phyloP scores from a whole-genome alignment of 2,888 invertebrate genomes.

The Dolomedes plantarius region DNA sequence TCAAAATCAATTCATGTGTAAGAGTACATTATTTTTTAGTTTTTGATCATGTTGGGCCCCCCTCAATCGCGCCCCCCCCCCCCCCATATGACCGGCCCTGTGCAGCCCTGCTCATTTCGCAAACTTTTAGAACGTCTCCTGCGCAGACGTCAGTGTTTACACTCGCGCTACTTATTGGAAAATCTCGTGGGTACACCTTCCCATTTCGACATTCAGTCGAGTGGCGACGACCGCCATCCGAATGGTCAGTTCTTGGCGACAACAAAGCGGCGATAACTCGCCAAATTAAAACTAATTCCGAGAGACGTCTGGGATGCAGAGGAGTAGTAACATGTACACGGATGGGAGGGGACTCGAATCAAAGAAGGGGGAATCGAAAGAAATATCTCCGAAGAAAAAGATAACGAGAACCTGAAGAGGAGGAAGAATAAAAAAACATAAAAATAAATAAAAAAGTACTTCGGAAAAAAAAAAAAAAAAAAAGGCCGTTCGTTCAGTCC shows the following conservation, averaged over 20 bases:
- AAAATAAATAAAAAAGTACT: conserved; percentile 27
- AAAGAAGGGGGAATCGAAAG: background rate
- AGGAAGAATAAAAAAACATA: conserved; percentile 10
- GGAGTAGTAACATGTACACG: conserved; percentile 9
- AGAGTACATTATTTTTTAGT: no score
- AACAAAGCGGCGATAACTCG: conserved; percentile 14
- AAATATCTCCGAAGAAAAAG: conserved; percentile 17
- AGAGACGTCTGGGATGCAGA: conserved; percentile 38
- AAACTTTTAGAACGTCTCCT: no score
- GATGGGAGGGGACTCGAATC: conserved; percentile 20
- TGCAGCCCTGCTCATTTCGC: no score
- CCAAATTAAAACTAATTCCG: conserved; percentile 27
- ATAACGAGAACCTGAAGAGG: conserved; percentile 34
- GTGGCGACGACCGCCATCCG: no score
- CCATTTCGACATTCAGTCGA: no score
- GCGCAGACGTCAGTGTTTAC: no score
- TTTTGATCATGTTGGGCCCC: no score
- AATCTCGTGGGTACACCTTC: no score
- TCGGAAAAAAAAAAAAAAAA: conserved; percentile 51
- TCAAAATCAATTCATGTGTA: no score
- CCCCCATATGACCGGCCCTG: no score
- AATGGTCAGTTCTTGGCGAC: conserved; percentile 7
- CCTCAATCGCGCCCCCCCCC: no score
- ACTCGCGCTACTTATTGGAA: no score
- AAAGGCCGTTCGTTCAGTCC: conserved; percentile 22